A percentile compares a stretch with the other conserved stretches of the same genome.
phyloP scores from a whole-genome alignment of 1,140 invertebrate species.

The Campoletis sonorensis region DNA sequence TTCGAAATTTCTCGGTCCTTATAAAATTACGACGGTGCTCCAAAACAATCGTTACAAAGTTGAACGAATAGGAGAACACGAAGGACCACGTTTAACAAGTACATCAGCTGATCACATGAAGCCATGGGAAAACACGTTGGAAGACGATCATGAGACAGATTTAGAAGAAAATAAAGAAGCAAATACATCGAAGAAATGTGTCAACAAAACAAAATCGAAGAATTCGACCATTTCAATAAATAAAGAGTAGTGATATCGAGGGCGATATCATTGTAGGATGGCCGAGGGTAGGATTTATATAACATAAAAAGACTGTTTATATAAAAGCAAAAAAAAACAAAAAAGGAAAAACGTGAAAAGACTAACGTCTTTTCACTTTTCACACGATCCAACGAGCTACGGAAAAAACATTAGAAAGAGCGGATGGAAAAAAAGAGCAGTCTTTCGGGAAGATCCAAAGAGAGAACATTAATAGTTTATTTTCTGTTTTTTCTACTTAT shows the following conservation, averaged over 20 bases:
- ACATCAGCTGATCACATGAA: not conserved
- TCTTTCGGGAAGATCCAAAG: too few relatives aligned
- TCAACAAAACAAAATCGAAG: not conserved
- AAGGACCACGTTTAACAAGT: not conserved
- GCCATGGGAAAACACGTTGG: not conserved
- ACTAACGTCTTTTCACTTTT: too few relatives aligned
- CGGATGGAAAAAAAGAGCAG: too few relatives aligned
- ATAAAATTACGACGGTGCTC: not conserved
- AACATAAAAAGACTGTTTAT: too few relatives aligned
- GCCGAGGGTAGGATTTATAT: not conserved
- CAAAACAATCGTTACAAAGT: slow-evolving; percentile 3
- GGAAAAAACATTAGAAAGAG: too few relatives aligned
- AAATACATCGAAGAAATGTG: too few relatives aligned
- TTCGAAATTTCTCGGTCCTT: slow-evolving; percentile 2
- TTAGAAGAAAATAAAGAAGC: not conserved
- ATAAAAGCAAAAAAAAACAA: too few relatives aligned
- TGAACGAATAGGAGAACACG: not conserved
- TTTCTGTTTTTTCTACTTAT: too few relatives aligned
- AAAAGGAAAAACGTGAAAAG: too few relatives aligned
- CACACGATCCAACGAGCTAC: too few relatives aligned
- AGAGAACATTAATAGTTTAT: too few relatives aligned
- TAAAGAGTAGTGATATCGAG: not conserved
- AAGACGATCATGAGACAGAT: not conserved
- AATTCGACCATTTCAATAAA: not conserved
- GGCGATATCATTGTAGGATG: slow-evolving; percentile 2